Evolutionary conservation across 2,113 vertebrate genomes (phyloP), one percentile per base, ranked within the genome.

Genomic region (Trematocara macrostoma): DNA sequence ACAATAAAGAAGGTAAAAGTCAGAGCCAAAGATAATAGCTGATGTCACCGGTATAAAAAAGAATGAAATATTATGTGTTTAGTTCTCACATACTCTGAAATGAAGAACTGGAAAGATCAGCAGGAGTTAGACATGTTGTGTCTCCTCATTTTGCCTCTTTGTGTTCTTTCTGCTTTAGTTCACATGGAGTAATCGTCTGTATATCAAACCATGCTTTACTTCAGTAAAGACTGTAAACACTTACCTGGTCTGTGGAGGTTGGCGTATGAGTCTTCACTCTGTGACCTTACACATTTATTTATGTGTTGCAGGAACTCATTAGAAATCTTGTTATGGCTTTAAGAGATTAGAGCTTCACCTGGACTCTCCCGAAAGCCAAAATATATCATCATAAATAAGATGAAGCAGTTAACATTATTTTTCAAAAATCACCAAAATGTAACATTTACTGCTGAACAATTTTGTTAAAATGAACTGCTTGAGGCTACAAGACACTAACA

Each of bases 1-100:
- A 81, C 34, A 82, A 80, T 64, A 18, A 9, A 38, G 45, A 9
- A 85, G 23, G 89, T 92, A 88, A 92, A 90, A 69, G 88, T 89
- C 71, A 2, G 35, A 8, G 71, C 12, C 2, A 11, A 56, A 35
- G 23, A 12, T 23, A 3, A 51, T 23, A 31, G 42, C 11, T 7
- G 29, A 38, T 55, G 5, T 23, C 14, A 79, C 20, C 4, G 20
- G 40, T 45, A 69, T 23, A 69, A 69, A 69, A 69, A 69, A 42
- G 0, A 69, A 69, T 69, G 7, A 42, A 69, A 69, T 38, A 3
- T 23, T 47, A 29, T 47, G 67, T 16, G 38, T 47, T 71, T 20
- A 74, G 67, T 29, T 74, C 14, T 29, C 67, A 3, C 40, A 71
- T 47, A 26, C 42, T 47, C 40, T 74, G 1, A 47, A 74, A 45